These are phyloP conservation scores for Drosophila stalkeri DNA, from an alignment of 2,888 invertebrate species.

Conservation along the genomic window DNA sequence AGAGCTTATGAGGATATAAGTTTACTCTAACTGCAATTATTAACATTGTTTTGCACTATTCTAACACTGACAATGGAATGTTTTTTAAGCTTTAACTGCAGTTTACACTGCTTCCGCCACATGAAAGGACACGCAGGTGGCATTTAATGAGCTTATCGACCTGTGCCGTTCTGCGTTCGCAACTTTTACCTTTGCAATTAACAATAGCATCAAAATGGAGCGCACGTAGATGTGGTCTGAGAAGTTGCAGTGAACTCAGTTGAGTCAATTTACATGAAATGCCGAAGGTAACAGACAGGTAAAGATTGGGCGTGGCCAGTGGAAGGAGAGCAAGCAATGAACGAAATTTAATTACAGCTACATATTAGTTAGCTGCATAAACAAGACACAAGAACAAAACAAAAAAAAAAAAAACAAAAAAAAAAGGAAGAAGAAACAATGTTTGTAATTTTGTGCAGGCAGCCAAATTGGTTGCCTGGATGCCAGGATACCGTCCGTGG, in stretches of 20 bases:
- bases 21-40: not conserved
- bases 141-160: conserved; percentile 23
- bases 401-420: not conserved
- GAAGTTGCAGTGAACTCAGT: conserved; percentile 27
- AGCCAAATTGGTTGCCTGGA: conserved; percentile 52
- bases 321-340: conserved; percentile 24
- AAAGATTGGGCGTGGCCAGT: conserved; percentile 20
- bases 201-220: conserved; percentile 35
- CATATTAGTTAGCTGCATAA: conserved; percentile 72
- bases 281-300: conserved; percentile 62
- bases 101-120: not conserved
- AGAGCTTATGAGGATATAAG: no score
- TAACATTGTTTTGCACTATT: not conserved
- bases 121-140: not conserved
- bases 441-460: conserved; percentile 61
- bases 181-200: conserved; percentile 35
- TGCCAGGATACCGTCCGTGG: not conserved
- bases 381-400: conserved; percentile 40
- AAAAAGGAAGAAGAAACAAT: not conserved
- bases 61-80: not conserved
- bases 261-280: conserved; percentile 57
- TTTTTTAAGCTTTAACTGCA: not conserved
- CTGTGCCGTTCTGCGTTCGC: not conserved
- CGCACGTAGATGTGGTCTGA: conserved; percentile 37
- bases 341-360: conserved; percentile 76